Evolutionary conservation across 2,113 vertebrate species (phyloP).

Genomic region (Odocoileus virginianus): DNA sequence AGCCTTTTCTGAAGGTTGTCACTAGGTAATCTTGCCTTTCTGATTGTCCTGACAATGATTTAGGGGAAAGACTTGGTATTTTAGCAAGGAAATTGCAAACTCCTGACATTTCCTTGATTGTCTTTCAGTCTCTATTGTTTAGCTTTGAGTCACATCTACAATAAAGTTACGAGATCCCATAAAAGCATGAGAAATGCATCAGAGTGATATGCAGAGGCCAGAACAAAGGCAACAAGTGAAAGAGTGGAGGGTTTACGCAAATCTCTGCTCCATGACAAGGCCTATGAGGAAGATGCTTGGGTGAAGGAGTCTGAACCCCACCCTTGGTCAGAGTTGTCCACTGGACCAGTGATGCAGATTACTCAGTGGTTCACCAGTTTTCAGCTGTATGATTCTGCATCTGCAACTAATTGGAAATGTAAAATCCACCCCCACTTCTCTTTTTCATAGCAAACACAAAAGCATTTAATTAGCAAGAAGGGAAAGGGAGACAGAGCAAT

Average conservation of each 20-base stretch:
- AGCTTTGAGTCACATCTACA: not conserved
- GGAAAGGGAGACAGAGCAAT: not conserved
- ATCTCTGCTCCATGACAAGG: not conserved
- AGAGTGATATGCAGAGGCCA: not conserved
- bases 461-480: not conserved
- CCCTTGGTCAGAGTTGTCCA: not conserved
- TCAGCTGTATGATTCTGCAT: not conserved
- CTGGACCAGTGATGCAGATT: not conserved
- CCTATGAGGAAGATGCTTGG: rapidly evolving
- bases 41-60: not conserved
- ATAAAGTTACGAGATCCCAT: not conserved
- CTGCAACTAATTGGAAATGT: not conserved
- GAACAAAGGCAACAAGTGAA: not conserved
- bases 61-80: not conserved
- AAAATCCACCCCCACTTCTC: not conserved
- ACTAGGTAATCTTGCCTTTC: not conserved
- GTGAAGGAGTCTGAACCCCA: not conserved
- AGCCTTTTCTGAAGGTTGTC: not conserved
- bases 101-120: not conserved
- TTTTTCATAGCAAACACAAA: not conserved
- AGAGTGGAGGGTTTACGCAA: not conserved
- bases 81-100: not conserved
- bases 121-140: not conserved
- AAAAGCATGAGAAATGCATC: not conserved
- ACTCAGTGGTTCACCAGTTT: not conserved